Percentiles rank a stretch among this genome's conserved stretches.
Evolutionary conservation across 2,888 invertebrate species (phyloP).

Genomic region (Oegoconia quadripuncta): DNA sequence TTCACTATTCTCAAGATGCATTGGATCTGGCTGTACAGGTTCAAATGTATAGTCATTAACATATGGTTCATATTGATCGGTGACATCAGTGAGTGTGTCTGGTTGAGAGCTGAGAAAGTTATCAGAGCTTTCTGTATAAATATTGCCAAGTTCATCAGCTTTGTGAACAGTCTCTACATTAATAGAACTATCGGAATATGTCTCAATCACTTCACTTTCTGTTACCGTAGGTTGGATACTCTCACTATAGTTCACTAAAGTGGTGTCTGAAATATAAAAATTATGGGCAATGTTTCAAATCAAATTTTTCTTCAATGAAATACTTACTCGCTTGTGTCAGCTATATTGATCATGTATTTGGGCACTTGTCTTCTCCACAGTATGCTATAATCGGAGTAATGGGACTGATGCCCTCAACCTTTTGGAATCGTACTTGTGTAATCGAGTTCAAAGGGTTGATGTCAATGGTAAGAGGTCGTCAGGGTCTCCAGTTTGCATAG

Average conservation of each 20-base stretch:
- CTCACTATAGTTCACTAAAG: slow-evolving; percentile 66
- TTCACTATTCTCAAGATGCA: slow-evolving; percentile 33
- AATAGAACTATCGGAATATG: slow-evolving; percentile 56
- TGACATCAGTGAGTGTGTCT: slow-evolving; percentile 46
- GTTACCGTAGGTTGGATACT: slow-evolving; percentile 37
- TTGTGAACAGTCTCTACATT: slow-evolving; percentile 57
- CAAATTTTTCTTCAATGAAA: too few relatives aligned
- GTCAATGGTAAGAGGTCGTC: too few relatives aligned
- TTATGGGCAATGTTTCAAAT: too few relatives aligned
- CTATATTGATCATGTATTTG: too few relatives aligned
- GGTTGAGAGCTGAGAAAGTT: slow-evolving; percentile 49
- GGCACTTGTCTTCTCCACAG: too few relatives aligned
- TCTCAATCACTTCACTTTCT: slow-evolving; percentile 54
- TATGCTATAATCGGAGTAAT: too few relatives aligned
- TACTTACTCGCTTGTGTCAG: too few relatives aligned
- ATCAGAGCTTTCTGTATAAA: slow-evolving; percentile 61
- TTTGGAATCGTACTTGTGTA: too few relatives aligned
- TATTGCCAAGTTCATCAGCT: slow-evolving; percentile 66
- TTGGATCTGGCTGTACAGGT: slow-evolving; percentile 38
- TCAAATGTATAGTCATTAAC: slow-evolving; percentile 65
- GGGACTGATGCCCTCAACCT: too few relatives aligned
- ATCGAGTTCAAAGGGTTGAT: too few relatives aligned
- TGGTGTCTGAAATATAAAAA: slow-evolving; percentile 52
- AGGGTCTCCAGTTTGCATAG: too few relatives aligned
- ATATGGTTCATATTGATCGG: slow-evolving; percentile 61